phyloP scores from a whole-genome alignment of 2,888 invertebrate genomes.

The Leucoptera coffeella region DNA sequence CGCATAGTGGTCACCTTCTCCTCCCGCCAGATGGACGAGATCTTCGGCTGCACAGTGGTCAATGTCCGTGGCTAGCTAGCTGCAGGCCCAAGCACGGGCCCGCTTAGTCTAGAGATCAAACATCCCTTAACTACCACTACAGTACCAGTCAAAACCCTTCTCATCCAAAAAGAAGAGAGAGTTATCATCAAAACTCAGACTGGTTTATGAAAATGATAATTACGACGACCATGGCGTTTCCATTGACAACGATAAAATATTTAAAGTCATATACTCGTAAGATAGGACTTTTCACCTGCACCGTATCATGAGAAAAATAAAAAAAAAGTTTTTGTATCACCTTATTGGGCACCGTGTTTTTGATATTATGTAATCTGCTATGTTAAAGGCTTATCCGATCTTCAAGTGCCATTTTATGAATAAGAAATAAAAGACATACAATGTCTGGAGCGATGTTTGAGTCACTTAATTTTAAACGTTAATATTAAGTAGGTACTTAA shows the following conservation, averaged over 20 bases:
- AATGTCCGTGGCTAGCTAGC: constrained; percentile 47
- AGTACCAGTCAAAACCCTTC: constrained; percentile 29
- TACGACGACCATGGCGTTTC: too few relatives aligned
- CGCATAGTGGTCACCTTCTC: constrained; percentile 61
- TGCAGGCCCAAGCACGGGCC: too few relatives aligned
- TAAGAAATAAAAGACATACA: too few relatives aligned
- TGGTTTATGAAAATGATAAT: too few relatives aligned
- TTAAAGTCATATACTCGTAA: too few relatives aligned
- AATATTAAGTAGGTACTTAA: too few relatives aligned
- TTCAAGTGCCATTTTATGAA: constrained; percentile 36
- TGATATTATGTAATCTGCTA: constrained; percentile 10
- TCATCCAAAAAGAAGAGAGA: constrained; percentile 36
- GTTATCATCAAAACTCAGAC: too few relatives aligned
- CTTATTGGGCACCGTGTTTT: constrained; percentile 16
- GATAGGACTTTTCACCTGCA: constrained; percentile 27
- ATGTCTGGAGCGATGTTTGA: too few relatives aligned
- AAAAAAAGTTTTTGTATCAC: constrained; percentile 14
- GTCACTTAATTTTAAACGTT: too few relatives aligned
- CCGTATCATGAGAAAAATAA: constrained; percentile 19
- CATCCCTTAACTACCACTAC: constrained; percentile 25
- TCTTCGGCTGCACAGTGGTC: constrained; percentile 52
- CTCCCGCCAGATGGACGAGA: constrained; percentile 59
- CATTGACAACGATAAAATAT: too few relatives aligned
- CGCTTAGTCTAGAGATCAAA: constrained; percentile 27
- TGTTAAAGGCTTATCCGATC: too few relatives aligned